Evolutionary conservation across 2,797 vertebrate genomes (phyloP).

Genomic region (Lacerta bilineata): DNA sequence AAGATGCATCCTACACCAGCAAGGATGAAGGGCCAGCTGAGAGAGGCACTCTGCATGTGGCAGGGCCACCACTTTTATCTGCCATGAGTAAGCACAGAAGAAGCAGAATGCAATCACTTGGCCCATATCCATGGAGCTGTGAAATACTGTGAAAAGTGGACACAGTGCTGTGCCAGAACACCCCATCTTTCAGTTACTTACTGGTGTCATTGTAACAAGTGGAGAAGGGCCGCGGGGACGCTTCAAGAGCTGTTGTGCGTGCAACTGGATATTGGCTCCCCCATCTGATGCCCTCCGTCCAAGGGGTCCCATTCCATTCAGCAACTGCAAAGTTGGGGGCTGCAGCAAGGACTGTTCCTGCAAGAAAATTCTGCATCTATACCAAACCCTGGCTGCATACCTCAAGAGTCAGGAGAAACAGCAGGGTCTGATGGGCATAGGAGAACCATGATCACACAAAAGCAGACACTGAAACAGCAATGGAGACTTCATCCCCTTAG

Average conservation of each 20-base stretch:
- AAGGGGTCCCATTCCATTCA: conserved; percentile 97
- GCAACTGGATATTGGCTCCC: conserved; percentile 98
- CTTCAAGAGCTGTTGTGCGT: conserved; percentile 95
- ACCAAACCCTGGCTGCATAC: accelerated
- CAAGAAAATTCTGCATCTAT: accelerated
- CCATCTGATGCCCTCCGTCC: conserved; percentile 95
- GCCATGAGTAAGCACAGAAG: neutral
- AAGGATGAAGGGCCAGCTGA: neutral
- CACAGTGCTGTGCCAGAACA: neutral
- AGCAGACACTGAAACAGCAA: neutral
- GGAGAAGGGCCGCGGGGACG: conserved; percentile 95
- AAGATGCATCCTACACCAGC: neutral
- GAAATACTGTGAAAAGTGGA: too few species aligned
- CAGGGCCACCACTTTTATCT: neutral
- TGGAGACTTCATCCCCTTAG: neutral
- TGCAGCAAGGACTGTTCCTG: conserved; percentile 98
- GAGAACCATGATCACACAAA: too few species aligned
- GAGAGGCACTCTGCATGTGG: neutral
- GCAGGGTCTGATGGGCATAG: neutral
- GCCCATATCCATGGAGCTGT: too few species aligned
- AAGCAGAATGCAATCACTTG: neutral
- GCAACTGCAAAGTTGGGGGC: conserved; percentile 94
- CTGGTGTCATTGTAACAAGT: conserved; percentile 93
- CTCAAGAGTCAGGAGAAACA: accelerated
- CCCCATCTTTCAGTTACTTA: conserved; percentile 75